Percentiles rank a stretch among this genome's conserved stretches.
phyloP scores from a whole-genome alignment of 2,888 invertebrate genomes.

The Entomobrya proxima region DNA sequence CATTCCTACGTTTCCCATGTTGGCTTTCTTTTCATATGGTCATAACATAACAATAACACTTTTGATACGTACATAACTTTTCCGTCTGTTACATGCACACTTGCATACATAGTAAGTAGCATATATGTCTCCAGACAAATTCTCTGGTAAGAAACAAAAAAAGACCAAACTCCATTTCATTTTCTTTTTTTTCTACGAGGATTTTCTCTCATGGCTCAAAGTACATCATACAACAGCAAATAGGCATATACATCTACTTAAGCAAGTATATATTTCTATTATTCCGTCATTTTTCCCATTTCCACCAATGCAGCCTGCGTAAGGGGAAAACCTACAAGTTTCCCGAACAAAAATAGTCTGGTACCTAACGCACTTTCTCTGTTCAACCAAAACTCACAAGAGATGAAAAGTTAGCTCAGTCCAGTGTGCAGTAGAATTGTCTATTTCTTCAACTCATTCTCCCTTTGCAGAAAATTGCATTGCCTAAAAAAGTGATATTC shows the following conservation, averaged over 20 bases:
- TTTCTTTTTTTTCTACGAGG: conserved; percentile 7
- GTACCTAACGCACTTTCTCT: conserved; percentile 24
- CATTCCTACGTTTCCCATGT: not conserved
- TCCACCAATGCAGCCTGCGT: not conserved
- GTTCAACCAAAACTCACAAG: conserved; percentile 20
- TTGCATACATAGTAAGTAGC: no score
- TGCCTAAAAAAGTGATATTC: not conserved
- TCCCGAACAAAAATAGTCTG: not conserved
- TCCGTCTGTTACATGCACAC: not conserved
- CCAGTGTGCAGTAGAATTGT: not conserved
- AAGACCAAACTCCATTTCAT: not conserved
- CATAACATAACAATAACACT: conserved; percentile 23
- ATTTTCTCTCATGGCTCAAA: conserved; percentile 2
- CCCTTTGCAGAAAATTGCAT: not conserved
- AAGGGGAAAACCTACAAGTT: not conserved
- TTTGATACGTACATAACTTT: not conserved
- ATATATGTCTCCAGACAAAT: not conserved
- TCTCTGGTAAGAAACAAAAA: not conserved
- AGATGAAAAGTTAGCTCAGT: conserved; percentile 33
- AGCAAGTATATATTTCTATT: no score
- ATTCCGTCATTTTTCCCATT: not conserved
- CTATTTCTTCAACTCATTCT: not conserved
- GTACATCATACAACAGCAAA: not conserved
- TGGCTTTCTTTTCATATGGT: not conserved
- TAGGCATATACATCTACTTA: no score